Evolutionary conservation across 2,888 invertebrate genomes (phyloP).

Genomic region (Drosophila anomalata): DNA sequence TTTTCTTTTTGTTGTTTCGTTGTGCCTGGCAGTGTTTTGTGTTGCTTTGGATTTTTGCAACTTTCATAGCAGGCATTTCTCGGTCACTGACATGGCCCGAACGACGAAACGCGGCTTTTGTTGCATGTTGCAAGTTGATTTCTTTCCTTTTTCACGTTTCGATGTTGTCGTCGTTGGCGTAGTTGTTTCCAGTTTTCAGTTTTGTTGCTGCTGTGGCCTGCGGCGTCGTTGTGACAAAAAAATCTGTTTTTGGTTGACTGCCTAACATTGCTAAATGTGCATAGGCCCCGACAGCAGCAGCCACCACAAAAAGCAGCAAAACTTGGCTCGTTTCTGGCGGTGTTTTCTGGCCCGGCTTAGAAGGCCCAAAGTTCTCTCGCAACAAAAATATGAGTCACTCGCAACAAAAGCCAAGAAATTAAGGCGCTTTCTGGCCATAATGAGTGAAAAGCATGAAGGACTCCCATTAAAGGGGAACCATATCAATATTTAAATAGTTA

Average conservation of each 20-base stretch:
- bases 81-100: constrained; percentile 73
- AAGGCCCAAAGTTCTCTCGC: constrained; percentile 41
- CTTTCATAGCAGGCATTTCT: constrained; percentile 66
- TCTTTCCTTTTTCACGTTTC: constrained; percentile 41
- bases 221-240: constrained; percentile 59
- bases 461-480: neutral
- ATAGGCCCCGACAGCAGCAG: constrained; percentile 35
- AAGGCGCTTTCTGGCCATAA: neutral
- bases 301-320: constrained; percentile 5
- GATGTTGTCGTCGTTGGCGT: constrained; percentile 17
- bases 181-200: constrained; percentile 37
- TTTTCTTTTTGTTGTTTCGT: neutral
- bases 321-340: constrained; percentile 10
- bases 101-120: constrained; percentile 56
- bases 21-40: constrained; percentile 13
- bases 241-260: constrained; percentile 70
- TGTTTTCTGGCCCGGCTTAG: constrained; percentile 11
- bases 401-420: constrained; percentile 1
- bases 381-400: neutral
- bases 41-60: constrained; percentile 57
- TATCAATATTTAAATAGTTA: neutral
- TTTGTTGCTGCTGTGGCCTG: constrained; percentile 47
- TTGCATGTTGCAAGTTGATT: constrained; percentile 67
- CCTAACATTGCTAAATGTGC: constrained; percentile 57
- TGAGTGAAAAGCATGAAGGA: neutral